Evolutionary conservation across 2,888 invertebrate genomes (phyloP), one percentile per base, ranked within the genome.

Genomic region (Orthosia gracilis): DNA sequence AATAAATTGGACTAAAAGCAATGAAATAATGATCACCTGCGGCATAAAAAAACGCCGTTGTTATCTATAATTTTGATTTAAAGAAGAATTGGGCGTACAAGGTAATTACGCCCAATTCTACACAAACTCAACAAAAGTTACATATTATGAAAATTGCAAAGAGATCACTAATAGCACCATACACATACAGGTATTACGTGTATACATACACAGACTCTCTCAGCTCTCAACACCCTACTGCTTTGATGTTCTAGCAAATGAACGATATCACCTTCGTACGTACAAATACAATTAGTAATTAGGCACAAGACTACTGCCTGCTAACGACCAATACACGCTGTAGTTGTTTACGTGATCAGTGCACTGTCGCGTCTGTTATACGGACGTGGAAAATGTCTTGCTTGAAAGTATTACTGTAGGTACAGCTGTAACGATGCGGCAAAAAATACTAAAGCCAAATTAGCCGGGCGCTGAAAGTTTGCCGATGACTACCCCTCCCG

Each of bases 271-370:
- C 77, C 73, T 72, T 73, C 40, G 69, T 82, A 73, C 77, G 70
- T 83, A 74, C 78, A 79, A 85, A 85, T 67, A 82, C 85, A 89
- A 88, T 91, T 89, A 88, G 89, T 88, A 91, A 91, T 91, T 91
- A 90, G 88, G 81, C 78, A 73, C 87, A 89, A 91, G 90, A 88
- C 88, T 87, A 87, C 75, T 67, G 75, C 86, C 87, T 91, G 88
- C 87, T 89, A 90, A 90, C 91, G 87, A 89, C 88, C 88, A 88
- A 88, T 80, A 89, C 89, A 90, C 91, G 90, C 90, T 90, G 78
- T 80, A 89, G 85, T 87, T 92, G 91, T 92, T 92, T 91, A 91
- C 91, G 89, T 91, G 90, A 91, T 91, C 89, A 90, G 88, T 85
- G 82, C 82, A 76, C 76, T 85, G 74, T 76, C 69, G 65, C 69